phyloP scores from a whole-genome alignment of 2,113 vertebrate genomes.

The Mola mola region DNA sequence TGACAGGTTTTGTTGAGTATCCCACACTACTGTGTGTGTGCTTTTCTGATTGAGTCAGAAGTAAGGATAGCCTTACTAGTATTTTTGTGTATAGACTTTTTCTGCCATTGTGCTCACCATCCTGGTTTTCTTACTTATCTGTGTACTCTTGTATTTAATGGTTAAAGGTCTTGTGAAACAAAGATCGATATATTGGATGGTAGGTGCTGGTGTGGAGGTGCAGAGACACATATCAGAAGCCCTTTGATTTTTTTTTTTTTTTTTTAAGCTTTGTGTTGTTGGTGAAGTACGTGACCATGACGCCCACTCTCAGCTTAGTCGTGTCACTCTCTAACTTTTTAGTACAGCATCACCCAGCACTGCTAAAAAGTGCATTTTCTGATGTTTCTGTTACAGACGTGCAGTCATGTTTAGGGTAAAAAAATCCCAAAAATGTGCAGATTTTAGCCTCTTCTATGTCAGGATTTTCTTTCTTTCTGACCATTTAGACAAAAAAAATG shows the following conservation, averaged over 20 bases:
- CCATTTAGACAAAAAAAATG: not conserved
- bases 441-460: not conserved
- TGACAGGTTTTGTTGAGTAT: not conserved
- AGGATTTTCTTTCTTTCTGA: not conserved
- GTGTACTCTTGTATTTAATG: constrained; percentile 11
- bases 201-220: constrained; percentile 21
- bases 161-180: constrained; percentile 7
- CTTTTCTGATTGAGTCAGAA: too few species aligned
- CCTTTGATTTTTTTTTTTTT: constrained; percentile 51
- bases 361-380: constrained; percentile 1
- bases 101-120: too few species aligned
- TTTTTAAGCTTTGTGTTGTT: constrained; percentile 38
- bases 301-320: constrained; percentile 49
- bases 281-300: constrained; percentile 43
- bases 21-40: not conserved
- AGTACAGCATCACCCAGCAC: constrained; percentile 24
- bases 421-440: not conserved
- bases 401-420: not conserved
- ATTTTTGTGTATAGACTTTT: not conserved
- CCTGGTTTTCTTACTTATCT: not conserved
- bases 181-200: constrained; percentile 33
- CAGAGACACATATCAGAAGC: constrained; percentile 43
- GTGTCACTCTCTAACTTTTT: constrained; percentile 45
- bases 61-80: not conserved
- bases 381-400: constrained; percentile 22